Percentiles rank a stretch among this genome's conserved stretches.
phyloP scores from a whole-genome alignment of 2,888 invertebrate species.

The Lypha dubia region DNA sequence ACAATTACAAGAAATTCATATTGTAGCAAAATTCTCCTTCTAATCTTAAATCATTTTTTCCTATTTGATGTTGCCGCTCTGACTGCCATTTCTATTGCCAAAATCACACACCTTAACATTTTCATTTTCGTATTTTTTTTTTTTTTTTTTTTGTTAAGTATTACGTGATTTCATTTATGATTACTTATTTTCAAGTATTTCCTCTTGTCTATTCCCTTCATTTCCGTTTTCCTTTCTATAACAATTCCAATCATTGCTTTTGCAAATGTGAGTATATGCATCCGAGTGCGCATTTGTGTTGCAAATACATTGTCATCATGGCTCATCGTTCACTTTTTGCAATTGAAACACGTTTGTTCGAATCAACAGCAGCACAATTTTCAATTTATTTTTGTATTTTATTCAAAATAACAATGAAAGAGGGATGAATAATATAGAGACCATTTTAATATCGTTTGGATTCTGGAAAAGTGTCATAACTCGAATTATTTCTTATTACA shows the following conservation, averaged over 20 bases:
- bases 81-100: not conserved
- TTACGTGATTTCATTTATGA: conserved; percentile 68
- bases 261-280: conserved; percentile 4
- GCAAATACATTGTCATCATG: conserved; percentile 48
- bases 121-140: not conserved
- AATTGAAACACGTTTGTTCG: conserved; percentile 34
- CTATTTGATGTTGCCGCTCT: not conserved
- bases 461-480: too few species aligned
- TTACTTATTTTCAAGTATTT: conserved; percentile 68
- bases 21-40: not conserved
- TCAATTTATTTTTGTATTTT: conserved; percentile 43
- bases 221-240: conserved; percentile 57
- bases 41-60: not conserved
- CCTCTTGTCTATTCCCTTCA: conserved; percentile 60
- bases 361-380: conserved; percentile 40
- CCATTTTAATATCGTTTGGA: not conserved
- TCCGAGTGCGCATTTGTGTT: not conserved
- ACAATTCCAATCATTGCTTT: conserved; percentile 56
- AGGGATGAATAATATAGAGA: conserved; percentile 3
- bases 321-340: conserved; percentile 44
- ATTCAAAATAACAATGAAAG: conserved; percentile 27
- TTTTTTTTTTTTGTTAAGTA: conserved; percentile 5
- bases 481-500: too few species aligned
- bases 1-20: not conserved
- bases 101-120: conserved; percentile 38